Base-by-base conservation (phyloP, 1,140 invertebrate genomes). In the Harlomillsia oculata region DNA sequence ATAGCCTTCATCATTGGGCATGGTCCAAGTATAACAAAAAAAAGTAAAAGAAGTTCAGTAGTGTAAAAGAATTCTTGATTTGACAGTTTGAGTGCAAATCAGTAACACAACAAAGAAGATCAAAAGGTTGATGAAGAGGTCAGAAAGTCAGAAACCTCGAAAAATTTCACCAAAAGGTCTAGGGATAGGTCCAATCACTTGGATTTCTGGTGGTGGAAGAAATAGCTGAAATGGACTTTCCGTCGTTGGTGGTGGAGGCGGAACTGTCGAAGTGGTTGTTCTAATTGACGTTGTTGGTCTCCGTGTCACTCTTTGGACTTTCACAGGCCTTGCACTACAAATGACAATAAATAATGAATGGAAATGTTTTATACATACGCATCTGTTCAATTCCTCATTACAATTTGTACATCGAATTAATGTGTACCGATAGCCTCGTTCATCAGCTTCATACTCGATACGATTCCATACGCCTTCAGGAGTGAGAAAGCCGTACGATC, bases 401-500 rank as follows among this genome's bases (percentile, higher is more conserved):
- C 21, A 49, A 36, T 2, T 13, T 28, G 28, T 6, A 9, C n/a
- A 16, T 20, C 30, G 23, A 34, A 46, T 46, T n/a, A 11, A 41
- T n/a, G 21, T 26, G 50, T 41, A 68, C 67, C 66, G 46, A 30
- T 62, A 68, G 3, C 67, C 67, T 3, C 53, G 51, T 29, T 45
- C 41, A 48, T 67, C 67, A 8, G 66, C 66, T 9, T 56, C 50
- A 43, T 70, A 70, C 8, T 65, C 59, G 4, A 64, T 55, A 18
- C 65, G 49, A 21, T 64, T 30, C 21, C 67, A 41, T 2, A 66
- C 49, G 20, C 67, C 67, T 25, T 48, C 30, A 5, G 67, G 66
- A 59, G 64, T 65, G 3, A 67, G 52, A 49, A 56, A 68, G 16
- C 67, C 67, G 50, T 67, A 68, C 25, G 59, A 54, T 23, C 67